Base-by-base conservation (phyloP, 2,113 vertebrate genomes). In the Caretta caretta region DNA sequence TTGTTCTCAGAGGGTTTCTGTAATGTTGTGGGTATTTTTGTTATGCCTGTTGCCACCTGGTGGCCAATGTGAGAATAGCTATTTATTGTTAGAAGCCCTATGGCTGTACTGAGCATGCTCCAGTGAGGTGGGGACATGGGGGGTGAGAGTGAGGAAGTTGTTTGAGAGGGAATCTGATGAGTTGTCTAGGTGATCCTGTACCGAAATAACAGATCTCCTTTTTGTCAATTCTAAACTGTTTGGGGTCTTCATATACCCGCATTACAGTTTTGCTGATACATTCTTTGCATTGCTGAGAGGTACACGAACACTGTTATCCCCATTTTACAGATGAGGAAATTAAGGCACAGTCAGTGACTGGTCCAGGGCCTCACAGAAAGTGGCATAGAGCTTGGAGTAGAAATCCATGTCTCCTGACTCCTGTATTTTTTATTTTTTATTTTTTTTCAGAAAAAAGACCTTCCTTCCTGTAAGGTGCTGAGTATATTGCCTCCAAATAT, bases 311-410 rank as follows among this genome's bases (percentile, higher is more conserved):
- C 84, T 82, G 29, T 88, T 93, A 87, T 95, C 91, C 94, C 92
- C 83, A 88, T 90, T 89, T 95, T 93, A 87, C 89, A 95, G 54
- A 29, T 57, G 50, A 86, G 92, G 20, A 48, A 85, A 82, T 80
- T 81, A 93, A 93, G 89, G 35, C 90, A 94, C 72, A 87, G 29
- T 59, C 80, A 92, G 87, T 81, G 79, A 79, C 69, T 93, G 94
- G 75, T 91, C 95, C 95, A 90, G 92, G 95, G 89, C 96, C 97
- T 97, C 96, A 95, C 96, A 96, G 90, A 93, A 95, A 72, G 1
- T 62, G 93, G 87, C 80, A 53, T 29, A 80, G 57, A 13, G 53
- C 24, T 93, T 96, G 88, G 96, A 54, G 94, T 6, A 85, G 8
- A 31, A 80, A 91, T 81, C 81, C 93, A 87, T 76, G 88, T 88